These are phyloP conservation scores for Rhorus exstirpatorius DNA, from an alignment of 2,888 invertebrate genomes.

Conservation along the genomic window DNA sequence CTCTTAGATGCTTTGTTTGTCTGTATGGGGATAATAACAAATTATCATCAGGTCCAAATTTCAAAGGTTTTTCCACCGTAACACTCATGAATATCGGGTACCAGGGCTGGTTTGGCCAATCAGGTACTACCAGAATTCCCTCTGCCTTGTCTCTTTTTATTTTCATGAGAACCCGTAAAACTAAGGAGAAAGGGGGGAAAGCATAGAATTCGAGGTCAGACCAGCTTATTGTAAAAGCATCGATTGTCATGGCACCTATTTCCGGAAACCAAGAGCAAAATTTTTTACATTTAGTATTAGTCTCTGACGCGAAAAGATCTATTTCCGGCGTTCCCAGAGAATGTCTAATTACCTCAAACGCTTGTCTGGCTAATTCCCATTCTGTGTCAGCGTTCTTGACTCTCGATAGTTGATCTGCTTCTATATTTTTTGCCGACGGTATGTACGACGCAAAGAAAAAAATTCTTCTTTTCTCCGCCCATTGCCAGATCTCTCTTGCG, in stretches of 20 bases:
- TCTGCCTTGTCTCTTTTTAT: too few relatives aligned
- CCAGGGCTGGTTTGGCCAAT: too few relatives aligned
- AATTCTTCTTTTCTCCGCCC: conserved; percentile 46
- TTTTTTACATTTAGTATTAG: not conserved
- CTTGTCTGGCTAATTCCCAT: conserved; percentile 12
- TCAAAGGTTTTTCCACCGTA: not conserved
- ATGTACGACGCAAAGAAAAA: conserved; percentile 57
- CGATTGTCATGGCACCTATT: not conserved
- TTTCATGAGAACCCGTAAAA: conserved; percentile 42
- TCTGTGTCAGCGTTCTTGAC: not conserved
- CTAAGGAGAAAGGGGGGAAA: conserved; percentile 58
- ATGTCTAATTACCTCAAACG: not conserved
- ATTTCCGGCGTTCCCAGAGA: not conserved
- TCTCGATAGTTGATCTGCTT: conserved; percentile 38
- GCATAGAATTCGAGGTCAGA: conserved; percentile 38
- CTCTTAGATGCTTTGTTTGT: too few relatives aligned
- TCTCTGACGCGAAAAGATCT: not conserved
- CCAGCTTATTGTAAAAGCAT: conserved; percentile 20
- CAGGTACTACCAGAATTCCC: too few relatives aligned
- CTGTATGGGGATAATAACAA: too few relatives aligned
- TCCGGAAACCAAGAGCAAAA: conserved; percentile 9
- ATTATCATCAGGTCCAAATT: conserved; percentile 62
- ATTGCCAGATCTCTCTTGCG: conserved; percentile 58
- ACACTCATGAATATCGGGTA: too few relatives aligned
- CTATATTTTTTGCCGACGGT: conserved; percentile 37